phyloP scores from a whole-genome alignment of 2,113 vertebrate species.

The Triplophysa rosa region DNA sequence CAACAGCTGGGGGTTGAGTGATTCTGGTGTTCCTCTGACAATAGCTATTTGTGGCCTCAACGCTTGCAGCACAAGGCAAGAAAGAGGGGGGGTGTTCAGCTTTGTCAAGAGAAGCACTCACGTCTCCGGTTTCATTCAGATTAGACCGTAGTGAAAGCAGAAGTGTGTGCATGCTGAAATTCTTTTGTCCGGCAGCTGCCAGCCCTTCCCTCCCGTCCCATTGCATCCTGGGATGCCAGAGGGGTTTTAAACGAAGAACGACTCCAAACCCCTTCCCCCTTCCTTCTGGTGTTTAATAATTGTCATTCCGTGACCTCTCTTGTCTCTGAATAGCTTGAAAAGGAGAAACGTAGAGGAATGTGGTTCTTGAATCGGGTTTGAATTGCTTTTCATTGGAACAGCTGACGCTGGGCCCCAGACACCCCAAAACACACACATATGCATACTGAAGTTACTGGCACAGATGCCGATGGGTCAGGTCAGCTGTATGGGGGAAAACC shows the following conservation, averaged over 20 bases:
- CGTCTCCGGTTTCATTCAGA: slow-evolving; percentile 47
- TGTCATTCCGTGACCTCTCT: slow-evolving; percentile 42
- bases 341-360: slow-evolving; percentile 67
- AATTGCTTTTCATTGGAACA: slow-evolving; percentile 65
- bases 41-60: slow-evolving; percentile 52
- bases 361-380: slow-evolving; percentile 45
- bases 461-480: slow-evolving; percentile 50
- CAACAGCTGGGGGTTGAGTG: slow-evolving; percentile 52
- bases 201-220: slow-evolving; percentile 22
- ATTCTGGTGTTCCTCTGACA: slow-evolving; percentile 40
- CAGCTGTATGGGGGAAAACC: slow-evolving; percentile 8
- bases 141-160: slow-evolving; percentile 47
- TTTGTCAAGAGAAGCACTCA: slow-evolving; percentile 31
- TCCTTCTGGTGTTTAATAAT: slow-evolving; percentile 32
- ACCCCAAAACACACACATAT: slow-evolving; percentile 9
- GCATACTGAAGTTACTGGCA: slow-evolving; percentile 35
- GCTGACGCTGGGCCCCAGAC: slow-evolving; percentile 56
- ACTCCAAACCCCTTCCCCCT: slow-evolving; percentile 38
- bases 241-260: slow-evolving; percentile 57
- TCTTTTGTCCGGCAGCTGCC: slow-evolving; percentile 57
- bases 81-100: slow-evolving; percentile 19
- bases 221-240: slow-evolving; percentile 50
- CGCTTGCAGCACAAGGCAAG: slow-evolving; percentile 24
- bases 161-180: slow-evolving; percentile 51
- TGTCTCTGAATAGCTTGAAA: slow-evolving; percentile 24